Percentiles rank a stretch among this genome's conserved stretches.
Conservation (phyloP, 1,140 invertebrate species). For the Ylistrum balloti region DNA sequence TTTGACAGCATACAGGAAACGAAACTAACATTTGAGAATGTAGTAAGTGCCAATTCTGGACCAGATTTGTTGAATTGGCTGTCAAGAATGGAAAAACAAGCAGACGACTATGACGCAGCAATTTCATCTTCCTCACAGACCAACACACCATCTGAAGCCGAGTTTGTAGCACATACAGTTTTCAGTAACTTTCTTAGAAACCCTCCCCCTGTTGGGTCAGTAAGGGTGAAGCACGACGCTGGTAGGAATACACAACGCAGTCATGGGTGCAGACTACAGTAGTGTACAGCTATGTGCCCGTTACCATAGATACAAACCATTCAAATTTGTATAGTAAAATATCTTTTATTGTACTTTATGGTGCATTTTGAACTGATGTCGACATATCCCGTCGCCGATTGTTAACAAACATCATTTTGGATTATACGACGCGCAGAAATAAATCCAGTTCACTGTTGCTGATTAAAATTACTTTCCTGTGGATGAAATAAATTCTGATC, state of each 20-base stretch:
- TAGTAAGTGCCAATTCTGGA: conserved; percentile 57
- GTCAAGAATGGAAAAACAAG: conserved; percentile 64
- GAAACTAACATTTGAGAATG: conserved; percentile 61
- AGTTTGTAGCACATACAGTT: conserved; percentile 51
- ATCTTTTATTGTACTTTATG: neutral
- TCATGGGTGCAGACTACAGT: neutral
- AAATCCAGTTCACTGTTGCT: too few species aligned
- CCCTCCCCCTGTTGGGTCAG: conserved; percentile 52
- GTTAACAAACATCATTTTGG: too few species aligned
- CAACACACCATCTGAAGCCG: conserved; percentile 45
- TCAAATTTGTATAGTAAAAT: neutral
- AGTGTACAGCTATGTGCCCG: neutral
- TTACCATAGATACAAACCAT: neutral
- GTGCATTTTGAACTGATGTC: too few species aligned
- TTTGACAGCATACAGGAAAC: conserved; percentile 65
- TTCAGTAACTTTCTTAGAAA: conserved; percentile 53
- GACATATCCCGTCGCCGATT: too few species aligned
- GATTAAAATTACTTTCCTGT: too few species aligned
- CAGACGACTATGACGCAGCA: conserved; percentile 64
- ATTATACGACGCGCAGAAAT: too few species aligned
- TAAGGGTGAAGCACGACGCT: conserved; percentile 42
- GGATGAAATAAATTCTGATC: too few species aligned
- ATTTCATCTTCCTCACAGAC: conserved; percentile 42
- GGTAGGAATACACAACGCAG: neutral
- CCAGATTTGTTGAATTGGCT: conserved; percentile 63